Conservation (phyloP, 2,113 vertebrate species). For the Petroica traversi region DNA sequence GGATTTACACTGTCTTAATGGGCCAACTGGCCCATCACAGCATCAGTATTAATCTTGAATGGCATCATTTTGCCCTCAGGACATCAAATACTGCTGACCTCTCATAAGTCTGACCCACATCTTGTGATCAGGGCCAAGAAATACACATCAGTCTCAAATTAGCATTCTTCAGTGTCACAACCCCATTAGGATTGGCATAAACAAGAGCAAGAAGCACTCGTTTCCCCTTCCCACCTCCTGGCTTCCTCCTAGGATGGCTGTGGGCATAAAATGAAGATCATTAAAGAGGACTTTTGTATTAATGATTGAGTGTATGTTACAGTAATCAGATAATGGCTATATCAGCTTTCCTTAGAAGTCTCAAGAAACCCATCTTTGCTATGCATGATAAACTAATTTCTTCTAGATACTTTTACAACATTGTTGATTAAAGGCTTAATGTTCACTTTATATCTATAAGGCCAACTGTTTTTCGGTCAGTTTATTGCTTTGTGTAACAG, state of each 20-base stretch:
- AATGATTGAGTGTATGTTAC: background rate
- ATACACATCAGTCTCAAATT: background rate
- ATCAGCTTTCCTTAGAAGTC: constrained; percentile 33
- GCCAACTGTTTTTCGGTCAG: background rate
- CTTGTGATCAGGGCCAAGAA: background rate
- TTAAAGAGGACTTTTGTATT: constrained; percentile 20
- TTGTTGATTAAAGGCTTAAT: constrained; percentile 10
- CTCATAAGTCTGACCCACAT: background rate
- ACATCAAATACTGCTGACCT: background rate
- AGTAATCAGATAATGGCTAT: constrained; percentile 19
- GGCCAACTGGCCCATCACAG: background rate
- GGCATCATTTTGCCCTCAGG: background rate
- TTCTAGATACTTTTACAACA: constrained; percentile 9
- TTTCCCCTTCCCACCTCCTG: background rate
- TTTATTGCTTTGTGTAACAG: background rate
- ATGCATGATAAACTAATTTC: background rate
- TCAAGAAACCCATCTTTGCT: constrained; percentile 16
- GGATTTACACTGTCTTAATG: background rate
- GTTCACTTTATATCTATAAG: background rate
- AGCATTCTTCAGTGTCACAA: background rate
- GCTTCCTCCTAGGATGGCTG: background rate
- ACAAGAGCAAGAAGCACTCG: background rate
- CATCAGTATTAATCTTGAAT: background rate
- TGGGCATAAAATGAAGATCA: constrained; percentile 19
- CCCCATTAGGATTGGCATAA: background rate